These are phyloP conservation scores for Aphaenogaster rudis DNA, from an alignment of 1,140 invertebrate genomes.

Conservation along the genomic window DNA sequence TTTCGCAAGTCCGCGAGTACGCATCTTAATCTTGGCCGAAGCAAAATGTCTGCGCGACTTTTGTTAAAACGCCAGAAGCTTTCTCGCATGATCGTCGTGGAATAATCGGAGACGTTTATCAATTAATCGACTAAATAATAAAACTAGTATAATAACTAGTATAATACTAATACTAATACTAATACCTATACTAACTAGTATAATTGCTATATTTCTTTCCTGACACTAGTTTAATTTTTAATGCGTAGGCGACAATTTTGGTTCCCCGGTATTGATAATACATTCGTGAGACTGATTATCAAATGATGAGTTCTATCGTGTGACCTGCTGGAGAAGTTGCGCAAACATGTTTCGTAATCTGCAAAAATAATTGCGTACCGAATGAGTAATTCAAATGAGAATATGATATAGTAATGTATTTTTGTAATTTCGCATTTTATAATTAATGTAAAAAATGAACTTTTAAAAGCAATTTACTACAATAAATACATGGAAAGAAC, in stretches of 20 bases:
- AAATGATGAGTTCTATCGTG: slow-evolving; percentile 19
- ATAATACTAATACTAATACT: too few species aligned
- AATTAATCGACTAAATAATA: not conserved
- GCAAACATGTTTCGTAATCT: slow-evolving; percentile 9
- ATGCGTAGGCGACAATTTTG: not conserved
- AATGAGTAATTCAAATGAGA: not conserved
- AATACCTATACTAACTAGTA: too few species aligned
- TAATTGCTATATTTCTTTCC: not conserved
- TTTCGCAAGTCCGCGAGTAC: slow-evolving; percentile 13
- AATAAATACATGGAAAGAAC: too few species aligned
- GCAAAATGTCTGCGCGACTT: not conserved
- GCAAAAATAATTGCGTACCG: not conserved
- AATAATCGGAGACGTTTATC: not conserved
- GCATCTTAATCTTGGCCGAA: not conserved
- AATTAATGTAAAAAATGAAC: not conserved
- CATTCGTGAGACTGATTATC: slow-evolving; percentile 5
- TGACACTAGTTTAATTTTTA: not conserved
- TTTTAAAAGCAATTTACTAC: not conserved
- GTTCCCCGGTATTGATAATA: slow-evolving; percentile 15
- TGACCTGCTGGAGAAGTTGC: slow-evolving; percentile 2
- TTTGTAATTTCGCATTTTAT: not conserved
- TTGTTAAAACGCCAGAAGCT: not conserved
- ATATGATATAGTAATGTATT: not conserved
- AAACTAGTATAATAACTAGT: too few species aligned
- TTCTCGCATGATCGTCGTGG: not conserved